Conservation (phyloP, 2,113 vertebrate species). For the Elephantulus edwardii region DNA sequence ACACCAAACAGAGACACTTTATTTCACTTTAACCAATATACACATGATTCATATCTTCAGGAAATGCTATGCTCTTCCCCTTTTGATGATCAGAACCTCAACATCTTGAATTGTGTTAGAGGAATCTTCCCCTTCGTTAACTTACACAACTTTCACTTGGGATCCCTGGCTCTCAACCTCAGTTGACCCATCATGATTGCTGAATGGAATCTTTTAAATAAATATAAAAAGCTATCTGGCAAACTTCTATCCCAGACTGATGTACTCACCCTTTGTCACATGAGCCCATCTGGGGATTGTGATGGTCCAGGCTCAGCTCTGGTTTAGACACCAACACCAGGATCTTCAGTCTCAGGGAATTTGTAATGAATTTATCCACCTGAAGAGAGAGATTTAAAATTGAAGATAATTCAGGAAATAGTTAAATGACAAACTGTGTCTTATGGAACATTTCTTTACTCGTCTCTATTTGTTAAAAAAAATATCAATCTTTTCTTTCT, state of each 20-base stretch:
- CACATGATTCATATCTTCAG: not conserved
- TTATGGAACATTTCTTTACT: not conserved
- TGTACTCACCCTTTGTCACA: not conserved
- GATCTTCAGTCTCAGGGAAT: not conserved
- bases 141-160: not conserved
- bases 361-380: not conserved
- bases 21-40: not conserved
- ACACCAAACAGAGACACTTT: rapidly evolving
- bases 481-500: not conserved
- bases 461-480: not conserved
- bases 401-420: not conserved
- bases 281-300: not conserved
- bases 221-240: not conserved
- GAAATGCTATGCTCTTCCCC: not conserved
- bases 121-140: not conserved
- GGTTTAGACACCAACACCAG: not conserved
- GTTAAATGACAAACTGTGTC: not conserved
- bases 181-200: not conserved
- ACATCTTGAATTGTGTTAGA: not conserved
- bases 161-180: not conserved
- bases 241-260: not conserved
- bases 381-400: not conserved
- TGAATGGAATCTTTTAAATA: not conserved
- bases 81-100: not conserved
- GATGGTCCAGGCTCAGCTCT: rapidly evolving